Evolutionary conservation across 2,888 invertebrate species (phyloP).

Genomic region (Acleris laterana): DNA sequence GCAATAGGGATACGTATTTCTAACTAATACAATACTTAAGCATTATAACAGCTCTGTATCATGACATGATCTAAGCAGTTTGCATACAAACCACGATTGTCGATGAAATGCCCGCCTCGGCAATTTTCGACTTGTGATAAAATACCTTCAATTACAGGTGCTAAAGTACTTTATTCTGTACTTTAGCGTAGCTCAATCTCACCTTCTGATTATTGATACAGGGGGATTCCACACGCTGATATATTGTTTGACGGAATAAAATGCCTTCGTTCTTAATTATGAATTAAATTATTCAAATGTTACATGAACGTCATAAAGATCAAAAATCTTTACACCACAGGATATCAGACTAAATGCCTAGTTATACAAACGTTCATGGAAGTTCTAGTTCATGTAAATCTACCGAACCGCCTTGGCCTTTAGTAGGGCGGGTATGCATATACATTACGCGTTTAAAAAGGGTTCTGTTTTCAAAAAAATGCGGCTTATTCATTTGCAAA

Average conservation of each 20-base stretch:
- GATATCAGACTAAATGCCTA: no score
- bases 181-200: conserved; percentile 42
- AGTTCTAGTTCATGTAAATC: no score
- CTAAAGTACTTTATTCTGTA: no score
- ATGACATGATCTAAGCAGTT: conserved; percentile 51
- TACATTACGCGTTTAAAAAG: no score
- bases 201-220: conserved; percentile 6
- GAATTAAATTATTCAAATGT: no score
- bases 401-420: no score
- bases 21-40: neutral
- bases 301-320: no score
- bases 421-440: no score
- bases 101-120: conserved; percentile 62
- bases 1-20: neutral
- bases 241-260: neutral
- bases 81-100: conserved; percentile 64
- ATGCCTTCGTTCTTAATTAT: neutral
- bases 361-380: no score
- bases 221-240: conserved; percentile 1
- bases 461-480: no score
- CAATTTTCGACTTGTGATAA: conserved; percentile 72
- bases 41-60: conserved; percentile 51
- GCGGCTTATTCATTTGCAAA: no score
- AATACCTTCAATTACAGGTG: conserved; percentile 62
- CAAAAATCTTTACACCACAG: no score